Evolutionary conservation across 2,888 invertebrate species (phyloP).

Genomic region (Drosophila suboccidentalis): DNA sequence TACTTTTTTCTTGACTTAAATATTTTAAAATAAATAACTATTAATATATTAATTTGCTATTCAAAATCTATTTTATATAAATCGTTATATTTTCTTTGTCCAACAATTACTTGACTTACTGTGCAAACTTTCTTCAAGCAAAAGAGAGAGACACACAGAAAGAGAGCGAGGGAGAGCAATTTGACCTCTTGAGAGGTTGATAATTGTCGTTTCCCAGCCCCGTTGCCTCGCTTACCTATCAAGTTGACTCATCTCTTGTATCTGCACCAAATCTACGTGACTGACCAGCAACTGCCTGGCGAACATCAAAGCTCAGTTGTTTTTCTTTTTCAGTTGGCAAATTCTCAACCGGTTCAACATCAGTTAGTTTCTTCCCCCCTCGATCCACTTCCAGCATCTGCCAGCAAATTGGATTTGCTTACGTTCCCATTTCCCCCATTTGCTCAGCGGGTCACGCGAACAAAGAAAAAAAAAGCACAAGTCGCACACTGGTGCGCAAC

Average conservation of each 20-base stretch:
- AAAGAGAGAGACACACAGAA: background rate
- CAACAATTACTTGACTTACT: background rate
- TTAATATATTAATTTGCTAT: too few relatives aligned
- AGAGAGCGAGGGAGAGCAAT: background rate
- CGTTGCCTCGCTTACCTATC: slow-evolving; percentile 20
- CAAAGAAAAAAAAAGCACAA: slow-evolving; percentile 52
- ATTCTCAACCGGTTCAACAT: slow-evolving; percentile 52
- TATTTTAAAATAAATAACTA: too few relatives aligned
- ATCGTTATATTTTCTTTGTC: background rate
- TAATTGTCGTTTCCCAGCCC: slow-evolving; percentile 3
- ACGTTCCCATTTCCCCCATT: slow-evolving; percentile 52
- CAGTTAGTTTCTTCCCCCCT: slow-evolving; percentile 4
- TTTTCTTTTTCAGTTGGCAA: slow-evolving; percentile 22
- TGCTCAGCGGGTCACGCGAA: slow-evolving; percentile 54
- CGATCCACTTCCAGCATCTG: slow-evolving; percentile 28
- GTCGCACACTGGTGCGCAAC: slow-evolving; percentile 42
- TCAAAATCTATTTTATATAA: background rate
- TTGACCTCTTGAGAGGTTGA: slow-evolving; percentile 26
- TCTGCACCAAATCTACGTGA: slow-evolving; percentile 51
- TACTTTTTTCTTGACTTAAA: too few relatives aligned
- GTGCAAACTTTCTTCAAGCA: background rate
- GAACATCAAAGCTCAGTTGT: slow-evolving; percentile 34
- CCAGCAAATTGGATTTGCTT: slow-evolving; percentile 58
- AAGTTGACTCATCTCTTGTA: slow-evolving; percentile 39
- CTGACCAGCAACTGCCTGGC: slow-evolving; percentile 26